Evolutionary conservation across 2,113 vertebrate species (phyloP), one percentile per base, ranked within the genome.

Genomic region (Piaya cayana): DNA sequence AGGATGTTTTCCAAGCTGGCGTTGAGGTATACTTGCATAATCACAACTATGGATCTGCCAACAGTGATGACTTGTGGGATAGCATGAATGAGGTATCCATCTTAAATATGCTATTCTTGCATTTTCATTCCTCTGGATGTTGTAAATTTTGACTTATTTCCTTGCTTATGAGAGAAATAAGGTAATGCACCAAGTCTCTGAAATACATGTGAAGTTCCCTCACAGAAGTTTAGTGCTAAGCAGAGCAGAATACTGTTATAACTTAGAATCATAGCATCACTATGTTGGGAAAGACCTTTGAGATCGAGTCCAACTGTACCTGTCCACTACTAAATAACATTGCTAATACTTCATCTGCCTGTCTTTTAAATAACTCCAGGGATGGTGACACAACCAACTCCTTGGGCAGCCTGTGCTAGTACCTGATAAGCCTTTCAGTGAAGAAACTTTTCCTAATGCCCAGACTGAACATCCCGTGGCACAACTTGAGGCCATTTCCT

Each of bases 41-140:
- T 86, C 98, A 99, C 84, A 98, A 94, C 18, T 98, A 98, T 43
- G 82, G 68, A 72, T 99, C 98, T 81, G 98, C 98, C 9, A 97
- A 93, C 71, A 99, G 98, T 14, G 97, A 98, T 62, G 98, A 99
- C 83, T 96, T 99, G 26, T 99, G 99, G 99, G 98, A 98, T 94
- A 99, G 98, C 95, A 98, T 99, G 86, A 98, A 98, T 82, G 96
- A 98, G 98, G 99, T 99, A 94, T 76, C 74, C 42, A 6, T 92
- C 29, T 59, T 82, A 19, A 8, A 32, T 55, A 59, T 5, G 9
- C 4, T 37, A 9, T 39, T 93, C 12, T 52, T 77, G 1, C 14
- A 27, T 69, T 39, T 52, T 42, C 15, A 23, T 10, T 59, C n/a
- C 8, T 37, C 2, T 26, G 34, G 43, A 16, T 27, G 2, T 64